Evolutionary conservation across 2,113 vertebrate genomes (phyloP), one percentile per base, ranked within the genome.

Genomic region (Callospermophilus lateralis): DNA sequence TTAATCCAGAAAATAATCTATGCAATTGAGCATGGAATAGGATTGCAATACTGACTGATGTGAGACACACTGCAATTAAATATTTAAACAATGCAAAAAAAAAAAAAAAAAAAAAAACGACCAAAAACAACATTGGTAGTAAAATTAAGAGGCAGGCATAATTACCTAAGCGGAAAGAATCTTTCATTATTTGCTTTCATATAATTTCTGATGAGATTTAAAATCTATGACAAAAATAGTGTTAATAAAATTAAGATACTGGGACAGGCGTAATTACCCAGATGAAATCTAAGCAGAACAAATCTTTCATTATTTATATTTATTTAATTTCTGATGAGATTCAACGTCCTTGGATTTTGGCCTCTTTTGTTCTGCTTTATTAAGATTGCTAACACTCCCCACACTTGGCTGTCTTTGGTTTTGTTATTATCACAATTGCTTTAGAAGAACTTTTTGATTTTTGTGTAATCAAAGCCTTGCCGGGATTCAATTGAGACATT

Each of bases 61-160:
- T 65, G 86, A 83, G 87, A 88, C n/a, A 48, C 34, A 32, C 30
- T 45, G 90, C 39, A 73, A 90, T 91, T 90, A 93, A 89, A 96
- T 79, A 94, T 72, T 73, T 93, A 53, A 94, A 74, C 73, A 86
- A n/a, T 73, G 65, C 93, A 81, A 88, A 81, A 63, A 61, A 61
- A 22, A 26, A 63, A 63, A 24, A n/a, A n/a, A 81, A 88, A 81
- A 63, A 61, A 61, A 22, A 26, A 63, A 63, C 8, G 6, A 45
- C 4, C 8, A 11, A 58, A 58, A 26, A 37, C 86, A 48, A 34
- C 34, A 28, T 37, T n/a, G 78, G 6, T 90, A 73, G 80, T 90
- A 70, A 45, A 95, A 84, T 37, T 10, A 81, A 58, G 95, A 85
- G 78, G 91, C 61, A 45, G 84, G 11, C 37, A n/a, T 92, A 58